Conservation (phyloP, 2,888 invertebrate species). For the Asteroscopus sphinx region DNA sequence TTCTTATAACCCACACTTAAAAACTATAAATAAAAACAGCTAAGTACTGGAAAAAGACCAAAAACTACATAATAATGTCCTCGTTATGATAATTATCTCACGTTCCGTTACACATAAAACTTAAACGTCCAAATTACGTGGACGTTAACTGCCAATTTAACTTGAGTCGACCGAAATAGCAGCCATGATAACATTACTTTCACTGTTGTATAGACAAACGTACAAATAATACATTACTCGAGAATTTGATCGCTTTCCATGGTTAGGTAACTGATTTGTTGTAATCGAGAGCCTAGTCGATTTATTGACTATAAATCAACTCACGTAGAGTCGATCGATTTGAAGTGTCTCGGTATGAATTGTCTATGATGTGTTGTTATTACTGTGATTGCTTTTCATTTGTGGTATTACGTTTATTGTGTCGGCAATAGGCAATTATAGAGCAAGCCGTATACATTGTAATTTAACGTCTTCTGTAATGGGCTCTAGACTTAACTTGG, state of each 20-base stretch:
- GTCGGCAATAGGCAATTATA: constrained; percentile 32
- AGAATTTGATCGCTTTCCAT: constrained; percentile 63
- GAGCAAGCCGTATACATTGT: not conserved
- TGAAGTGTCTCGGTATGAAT: constrained; percentile 31
- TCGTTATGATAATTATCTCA: constrained; percentile 50
- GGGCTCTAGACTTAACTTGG: not conserved
- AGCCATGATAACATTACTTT: constrained; percentile 58
- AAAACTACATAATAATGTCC: constrained; percentile 18
- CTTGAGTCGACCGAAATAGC: constrained; percentile 37
- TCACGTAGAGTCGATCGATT: constrained; percentile 41
- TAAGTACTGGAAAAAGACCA: constrained; percentile 25
- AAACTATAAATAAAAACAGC: constrained; percentile 8
- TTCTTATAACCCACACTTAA: not conserved
- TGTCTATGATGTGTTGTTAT: constrained; percentile 29
- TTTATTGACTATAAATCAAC: constrained; percentile 51
- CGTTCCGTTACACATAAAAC: constrained; percentile 46
- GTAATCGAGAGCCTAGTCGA: constrained; percentile 43
- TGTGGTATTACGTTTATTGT: constrained; percentile 22
- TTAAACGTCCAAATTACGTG: constrained; percentile 41
- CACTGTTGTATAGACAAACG: constrained; percentile 55
- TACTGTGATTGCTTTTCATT: constrained; percentile 34
- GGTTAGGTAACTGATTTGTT: constrained; percentile 62
- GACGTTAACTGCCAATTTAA: constrained; percentile 46
- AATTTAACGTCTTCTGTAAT: not conserved
- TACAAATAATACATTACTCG: constrained; percentile 54